phyloP scores from a whole-genome alignment of 2,888 invertebrate genomes.

The Linnaemya vulpina region DNA sequence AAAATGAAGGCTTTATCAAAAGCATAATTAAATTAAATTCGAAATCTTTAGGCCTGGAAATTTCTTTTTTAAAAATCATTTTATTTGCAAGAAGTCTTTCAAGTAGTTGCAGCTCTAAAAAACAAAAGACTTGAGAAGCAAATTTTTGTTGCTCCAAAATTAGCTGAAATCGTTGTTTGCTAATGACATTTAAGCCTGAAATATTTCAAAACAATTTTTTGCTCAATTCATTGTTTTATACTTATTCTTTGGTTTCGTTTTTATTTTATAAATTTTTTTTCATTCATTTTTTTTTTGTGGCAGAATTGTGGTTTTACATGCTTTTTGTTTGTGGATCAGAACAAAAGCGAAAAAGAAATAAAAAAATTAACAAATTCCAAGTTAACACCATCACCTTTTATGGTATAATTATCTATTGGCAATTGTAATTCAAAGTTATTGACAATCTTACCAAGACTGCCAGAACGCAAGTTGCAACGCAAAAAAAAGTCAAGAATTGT shows the following conservation, averaged over 20 bases:
- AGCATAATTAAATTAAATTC: too few relatives aligned
- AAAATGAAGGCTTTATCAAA: too few relatives aligned
- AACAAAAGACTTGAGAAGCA: slow-evolving; percentile 19
- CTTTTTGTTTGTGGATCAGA: slow-evolving; percentile 37
- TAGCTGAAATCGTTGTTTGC: slow-evolving; percentile 40
- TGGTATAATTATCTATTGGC: slow-evolving; percentile 66
- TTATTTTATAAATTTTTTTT: too few relatives aligned
- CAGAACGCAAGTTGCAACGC: not conserved
- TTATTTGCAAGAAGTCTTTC: too few relatives aligned
- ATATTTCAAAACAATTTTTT: slow-evolving; percentile 56
- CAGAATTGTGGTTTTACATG: slow-evolving; percentile 18
- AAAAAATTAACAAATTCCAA: slow-evolving; percentile 37
- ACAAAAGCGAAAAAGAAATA: not conserved
- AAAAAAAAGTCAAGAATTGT: not conserved
- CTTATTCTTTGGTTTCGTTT: not conserved
- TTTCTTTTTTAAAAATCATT: not conserved
- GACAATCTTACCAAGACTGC: slow-evolving; percentile 37
- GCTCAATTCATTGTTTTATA: not conserved
- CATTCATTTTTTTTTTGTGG: slow-evolving; percentile 7
- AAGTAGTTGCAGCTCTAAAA: too few relatives aligned
- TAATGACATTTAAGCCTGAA: slow-evolving; percentile 66
- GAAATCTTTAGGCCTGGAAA: too few relatives aligned
- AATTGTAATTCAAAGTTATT: slow-evolving; percentile 62
- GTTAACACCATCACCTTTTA: slow-evolving; percentile 63
- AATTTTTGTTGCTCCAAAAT: too few relatives aligned